Percentiles rank a stretch among this genome's conserved stretches.
Conservation (phyloP, 1,140 invertebrate genomes). For the Lucilia cuprina region DNA sequence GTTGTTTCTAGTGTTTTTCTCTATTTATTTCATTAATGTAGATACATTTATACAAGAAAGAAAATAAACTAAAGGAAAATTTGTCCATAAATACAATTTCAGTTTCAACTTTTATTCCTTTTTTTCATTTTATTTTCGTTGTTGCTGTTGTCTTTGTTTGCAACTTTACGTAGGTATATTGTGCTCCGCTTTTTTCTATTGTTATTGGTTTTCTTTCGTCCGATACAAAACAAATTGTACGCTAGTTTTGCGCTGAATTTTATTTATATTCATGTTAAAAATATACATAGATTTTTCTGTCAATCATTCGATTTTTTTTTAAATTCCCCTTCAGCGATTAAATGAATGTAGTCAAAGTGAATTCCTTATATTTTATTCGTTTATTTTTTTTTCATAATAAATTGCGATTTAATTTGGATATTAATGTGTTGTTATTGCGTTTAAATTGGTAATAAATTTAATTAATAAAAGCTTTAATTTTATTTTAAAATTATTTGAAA, state of each 20-base stretch:
- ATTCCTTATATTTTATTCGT: neutral
- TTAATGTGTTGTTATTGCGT: neutral
- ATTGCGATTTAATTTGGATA: neutral
- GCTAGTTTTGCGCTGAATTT: neutral
- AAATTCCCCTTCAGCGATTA: neutral
- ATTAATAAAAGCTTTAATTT: neutral
- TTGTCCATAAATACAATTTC: conserved; percentile 9
- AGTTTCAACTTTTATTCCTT: neutral
- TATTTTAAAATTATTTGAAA: too few relatives aligned
- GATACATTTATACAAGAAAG: neutral
- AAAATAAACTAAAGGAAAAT: neutral
- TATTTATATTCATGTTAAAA: too few relatives aligned
- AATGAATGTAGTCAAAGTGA: neutral
- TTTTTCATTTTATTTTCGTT: neutral
- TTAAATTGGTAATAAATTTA: neutral
- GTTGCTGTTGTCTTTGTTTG: neutral
- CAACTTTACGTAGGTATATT: neutral
- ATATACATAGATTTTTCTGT: conserved; percentile 10
- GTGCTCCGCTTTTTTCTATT: neutral
- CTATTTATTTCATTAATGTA: neutral
- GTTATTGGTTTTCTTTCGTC: neutral
- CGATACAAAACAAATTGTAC: neutral
- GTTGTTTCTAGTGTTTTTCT: neutral
- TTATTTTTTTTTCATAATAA: neutral
- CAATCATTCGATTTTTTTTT: neutral